These are phyloP conservation scores for Globia sparganii DNA, from an alignment of 2,888 invertebrate genomes.

Conservation along the genomic window DNA sequence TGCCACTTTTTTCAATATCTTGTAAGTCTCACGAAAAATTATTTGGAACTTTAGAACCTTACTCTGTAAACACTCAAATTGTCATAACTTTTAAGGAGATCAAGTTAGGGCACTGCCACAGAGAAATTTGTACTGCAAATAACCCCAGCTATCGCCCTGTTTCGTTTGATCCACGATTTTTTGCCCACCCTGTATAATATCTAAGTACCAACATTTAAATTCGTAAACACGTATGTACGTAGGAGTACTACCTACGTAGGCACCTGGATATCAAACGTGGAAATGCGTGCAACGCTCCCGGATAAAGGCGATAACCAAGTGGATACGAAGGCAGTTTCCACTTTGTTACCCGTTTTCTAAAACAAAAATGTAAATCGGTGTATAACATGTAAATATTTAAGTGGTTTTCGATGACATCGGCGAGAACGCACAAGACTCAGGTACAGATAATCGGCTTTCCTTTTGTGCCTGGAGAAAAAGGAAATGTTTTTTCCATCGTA, in stretches of 20 bases:
- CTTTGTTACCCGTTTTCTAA: slow-evolving; percentile 31
- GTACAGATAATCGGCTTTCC: slow-evolving; percentile 77
- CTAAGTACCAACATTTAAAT: slow-evolving; percentile 2
- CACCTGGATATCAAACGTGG: neutral
- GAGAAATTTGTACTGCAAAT: too few species aligned
- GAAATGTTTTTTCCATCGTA: slow-evolving; percentile 73
- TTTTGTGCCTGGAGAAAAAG: slow-evolving; percentile 60
- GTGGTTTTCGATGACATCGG: slow-evolving; percentile 67
- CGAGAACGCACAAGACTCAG: slow-evolving; percentile 60
- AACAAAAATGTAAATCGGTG: slow-evolving; percentile 42
- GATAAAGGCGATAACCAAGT: slow-evolving; percentile 17
- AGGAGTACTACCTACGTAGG: neutral
- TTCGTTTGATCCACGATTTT: too few species aligned
- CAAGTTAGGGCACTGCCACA: too few species aligned
- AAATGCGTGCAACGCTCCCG: slow-evolving; percentile 10
- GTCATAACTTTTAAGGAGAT: too few species aligned
- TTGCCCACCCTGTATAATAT: too few species aligned
- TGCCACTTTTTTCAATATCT: too few species aligned
- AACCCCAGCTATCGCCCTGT: too few species aligned
- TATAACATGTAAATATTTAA: slow-evolving; percentile 66
- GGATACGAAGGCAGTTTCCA: slow-evolving; percentile 25
- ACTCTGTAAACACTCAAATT: too few species aligned
- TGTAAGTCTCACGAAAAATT: too few species aligned
- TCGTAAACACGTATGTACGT: slow-evolving; percentile 26
- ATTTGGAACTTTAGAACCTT: too few species aligned